Base-by-base conservation (phyloP, 2,797 vertebrate species). In the Hyperoplus immaculatus region DNA sequence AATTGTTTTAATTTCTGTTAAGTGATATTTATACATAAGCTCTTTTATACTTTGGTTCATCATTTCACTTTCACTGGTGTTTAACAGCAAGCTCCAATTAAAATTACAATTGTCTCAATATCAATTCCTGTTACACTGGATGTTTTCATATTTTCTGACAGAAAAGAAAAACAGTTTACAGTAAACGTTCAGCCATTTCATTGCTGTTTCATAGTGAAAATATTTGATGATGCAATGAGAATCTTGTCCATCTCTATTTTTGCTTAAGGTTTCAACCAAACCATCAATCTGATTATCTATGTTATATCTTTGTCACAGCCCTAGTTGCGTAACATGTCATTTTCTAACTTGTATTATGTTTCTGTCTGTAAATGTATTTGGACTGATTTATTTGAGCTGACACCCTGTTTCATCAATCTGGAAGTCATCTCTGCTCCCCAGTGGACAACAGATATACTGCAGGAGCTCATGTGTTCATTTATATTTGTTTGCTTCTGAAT, bases 401-500 rank as follows among this genome's bases (percentile, higher is more conserved):
- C 2, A 58, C 47, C 69, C 29, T 15, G 61, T 75, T 74, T 60
- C 4, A 60, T 56, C n/a, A 43, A 13, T 8, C 15, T 49, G 3
- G 72, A 69, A 58, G 29, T 68, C 73, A 71, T 74, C 12, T 80
- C 75, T 92, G 88, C 90, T 2, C 84, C 77, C 86, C 0, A 18
- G 87, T 93, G 90, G 90, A 63, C 60, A 75, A 21, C 3, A 57
- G 8, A 16, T 11, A 78, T 74, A 90, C 76, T 84, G 46, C 83
- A 84, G 16, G 5, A 38, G 6, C 51, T 75, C 29, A 7, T 12
- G 53, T 69, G 4, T 63, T 2, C 41, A 10, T 0, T 60, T 41
- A 14, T 57, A 21, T 50, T 49, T 61, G 9, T 60, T 79, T 75
- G 21, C 11, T 51, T 75, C 13, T 71, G 0, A 15, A 18, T 64